A percentile compares a stretch with the other conserved stretches of the same genome.
Conservation (phyloP, 2,888 invertebrate species). For the Hirudinaria manillensis region DNA sequence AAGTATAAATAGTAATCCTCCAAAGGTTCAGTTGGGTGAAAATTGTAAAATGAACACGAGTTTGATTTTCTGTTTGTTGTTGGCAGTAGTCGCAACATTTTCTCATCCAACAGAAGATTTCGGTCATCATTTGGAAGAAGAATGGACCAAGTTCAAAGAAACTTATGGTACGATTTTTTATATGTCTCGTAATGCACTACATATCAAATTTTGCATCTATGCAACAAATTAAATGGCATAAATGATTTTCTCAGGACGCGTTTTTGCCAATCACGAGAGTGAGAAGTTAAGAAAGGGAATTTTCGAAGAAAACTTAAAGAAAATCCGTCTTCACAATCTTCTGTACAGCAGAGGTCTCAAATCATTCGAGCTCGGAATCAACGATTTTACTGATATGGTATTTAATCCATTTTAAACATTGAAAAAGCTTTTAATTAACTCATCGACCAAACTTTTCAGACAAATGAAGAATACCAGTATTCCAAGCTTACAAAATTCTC, state of each 20-base stretch:
- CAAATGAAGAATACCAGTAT: constrained; percentile 25
- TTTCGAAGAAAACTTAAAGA: constrained; percentile 22
- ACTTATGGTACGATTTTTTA: background rate
- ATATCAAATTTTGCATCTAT: background rate
- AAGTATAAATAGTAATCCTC: too few relatives aligned
- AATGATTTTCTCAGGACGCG: background rate
- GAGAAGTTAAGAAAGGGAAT: constrained; percentile 17
- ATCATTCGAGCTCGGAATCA: constrained; percentile 22
- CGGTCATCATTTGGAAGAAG: constrained; percentile 7
- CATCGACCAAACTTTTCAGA: constrained; percentile 28
- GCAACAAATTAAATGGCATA: background rate
- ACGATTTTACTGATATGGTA: constrained; percentile 29
- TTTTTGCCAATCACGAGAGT: background rate
- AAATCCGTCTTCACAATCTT: constrained; percentile 19
- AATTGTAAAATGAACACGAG: too few relatives aligned
- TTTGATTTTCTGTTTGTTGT: background rate
- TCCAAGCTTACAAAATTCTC: constrained; percentile 29
- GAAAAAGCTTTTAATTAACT: background rate
- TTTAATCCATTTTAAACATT: too few relatives aligned
- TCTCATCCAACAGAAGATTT: background rate
- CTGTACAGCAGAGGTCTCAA: constrained; percentile 24
- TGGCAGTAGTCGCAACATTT: background rate
- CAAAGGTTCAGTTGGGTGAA: too few relatives aligned
- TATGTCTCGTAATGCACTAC: background rate
- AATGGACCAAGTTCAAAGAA: constrained; percentile 2